Percentiles rank a stretch among this genome's conserved stretches.
Conservation (phyloP, 2,888 invertebrate genomes). For the Seira ritae region DNA sequence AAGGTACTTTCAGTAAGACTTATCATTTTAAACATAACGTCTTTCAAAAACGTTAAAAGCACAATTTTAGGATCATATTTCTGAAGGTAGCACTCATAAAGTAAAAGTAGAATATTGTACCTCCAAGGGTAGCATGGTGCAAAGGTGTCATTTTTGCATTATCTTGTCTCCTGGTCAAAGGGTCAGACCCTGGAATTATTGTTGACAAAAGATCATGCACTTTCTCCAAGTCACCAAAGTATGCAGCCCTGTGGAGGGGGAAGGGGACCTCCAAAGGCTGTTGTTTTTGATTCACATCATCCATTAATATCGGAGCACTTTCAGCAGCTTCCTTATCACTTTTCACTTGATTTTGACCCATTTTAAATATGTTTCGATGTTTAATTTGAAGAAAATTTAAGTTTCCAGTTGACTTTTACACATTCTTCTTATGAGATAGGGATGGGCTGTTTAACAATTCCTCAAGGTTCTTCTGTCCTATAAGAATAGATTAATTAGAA, state of each 20-base stretch:
- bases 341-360: conserved; percentile 68
- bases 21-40: no score
- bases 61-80: no score
- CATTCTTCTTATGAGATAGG: not conserved
- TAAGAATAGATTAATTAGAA: not conserved
- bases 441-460: not conserved
- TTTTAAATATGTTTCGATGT: conserved; percentile 18
- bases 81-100: no score
- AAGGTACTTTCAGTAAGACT: no score
- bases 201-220: conserved; percentile 49
- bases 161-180: conserved; percentile 58
- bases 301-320: conserved; percentile 57
- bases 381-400: not conserved
- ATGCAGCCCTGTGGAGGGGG: conserved; percentile 61
- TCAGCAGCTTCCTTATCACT: conserved; percentile 47
- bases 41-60: no score
- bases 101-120: no score
- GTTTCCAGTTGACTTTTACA: not conserved
- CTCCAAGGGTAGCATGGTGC: conserved; percentile 62
- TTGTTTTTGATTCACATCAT: conserved; percentile 45
- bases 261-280: conserved; percentile 40
- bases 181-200: conserved; percentile 49
- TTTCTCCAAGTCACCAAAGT: conserved; percentile 63
- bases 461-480: no score
- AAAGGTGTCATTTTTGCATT: conserved; percentile 58